A percentile compares a stretch with the other conserved stretches of the same genome.
Conservation (phyloP, 2,113 vertebrate genomes). For the Epinephelus moara region DNA sequence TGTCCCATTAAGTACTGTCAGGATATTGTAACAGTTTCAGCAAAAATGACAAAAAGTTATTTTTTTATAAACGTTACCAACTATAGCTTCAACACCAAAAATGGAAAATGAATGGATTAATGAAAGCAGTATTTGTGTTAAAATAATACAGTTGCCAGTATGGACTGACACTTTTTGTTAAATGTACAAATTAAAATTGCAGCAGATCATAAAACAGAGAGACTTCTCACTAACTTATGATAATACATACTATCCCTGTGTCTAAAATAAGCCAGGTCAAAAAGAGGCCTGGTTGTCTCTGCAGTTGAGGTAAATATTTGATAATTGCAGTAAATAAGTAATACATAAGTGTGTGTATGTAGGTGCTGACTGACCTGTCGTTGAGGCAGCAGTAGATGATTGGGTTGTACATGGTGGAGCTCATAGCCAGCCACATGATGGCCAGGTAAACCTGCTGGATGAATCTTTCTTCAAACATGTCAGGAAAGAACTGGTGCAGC, state of each 20-base stretch:
- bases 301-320: not conserved
- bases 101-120: not conserved
- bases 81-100: too few species aligned
- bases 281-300: not conserved
- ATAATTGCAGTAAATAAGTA: too few species aligned
- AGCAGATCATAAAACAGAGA: not conserved
- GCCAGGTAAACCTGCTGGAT: conserved; percentile 97
- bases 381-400: conserved; percentile 99
- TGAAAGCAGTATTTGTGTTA: not conserved
- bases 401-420: conserved; percentile 99
- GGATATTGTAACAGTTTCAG: too few species aligned
- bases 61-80: too few species aligned
- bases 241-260: not conserved
- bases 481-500: conserved; percentile 88
- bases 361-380: conserved; percentile 86
- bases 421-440: conserved; percentile 98
- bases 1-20: too few species aligned
- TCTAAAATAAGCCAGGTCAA: not conserved
- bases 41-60: too few species aligned
- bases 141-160: not conserved
- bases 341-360: conserved; percentile 13
- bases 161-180: not conserved
- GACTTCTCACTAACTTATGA: too few species aligned
- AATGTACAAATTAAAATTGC: not conserved
- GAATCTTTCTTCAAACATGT: conserved; percentile 86